phyloP scores from a whole-genome alignment of 1,140 invertebrate species.

The Aphis gossypii region DNA sequence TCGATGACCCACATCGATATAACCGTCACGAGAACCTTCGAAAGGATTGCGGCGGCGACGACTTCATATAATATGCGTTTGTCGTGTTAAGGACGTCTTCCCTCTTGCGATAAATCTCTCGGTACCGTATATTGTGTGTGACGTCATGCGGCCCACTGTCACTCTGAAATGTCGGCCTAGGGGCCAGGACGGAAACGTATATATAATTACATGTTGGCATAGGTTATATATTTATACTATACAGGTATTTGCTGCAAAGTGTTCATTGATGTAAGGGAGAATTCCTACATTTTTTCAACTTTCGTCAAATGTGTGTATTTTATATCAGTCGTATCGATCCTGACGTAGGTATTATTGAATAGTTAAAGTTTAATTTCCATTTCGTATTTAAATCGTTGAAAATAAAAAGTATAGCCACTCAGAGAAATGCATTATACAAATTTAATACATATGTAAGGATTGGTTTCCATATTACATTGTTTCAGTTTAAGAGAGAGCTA shows the following conservation, averaged over 20 bases:
- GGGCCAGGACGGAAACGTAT: background rate
- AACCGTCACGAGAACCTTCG: background rate
- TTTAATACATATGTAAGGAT: background rate
- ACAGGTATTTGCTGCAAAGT: background rate
- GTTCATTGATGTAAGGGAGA: background rate
- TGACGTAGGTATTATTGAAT: background rate
- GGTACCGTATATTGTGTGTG: background rate
- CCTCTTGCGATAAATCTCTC: background rate
- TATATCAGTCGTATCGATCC: background rate
- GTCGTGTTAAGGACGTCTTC: background rate
- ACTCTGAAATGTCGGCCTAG: background rate
- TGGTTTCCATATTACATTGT: background rate
- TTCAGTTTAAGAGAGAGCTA: background rate
- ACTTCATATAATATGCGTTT: background rate
- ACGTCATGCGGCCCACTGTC: slow-evolving; percentile 2
- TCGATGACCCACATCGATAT: slow-evolving; percentile 42
- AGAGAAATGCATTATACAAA: background rate
- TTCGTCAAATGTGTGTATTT: background rate
- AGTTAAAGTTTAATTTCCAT: background rate
- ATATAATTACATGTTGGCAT: background rate
- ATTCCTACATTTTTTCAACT: background rate
- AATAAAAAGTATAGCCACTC: background rate
- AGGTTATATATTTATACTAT: background rate
- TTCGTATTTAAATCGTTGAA: background rate
- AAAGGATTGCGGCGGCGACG: background rate